Percentiles rank a stretch among this genome's conserved stretches.
Conservation (phyloP, 2,888 invertebrate species). For the Andrena flavipes region DNA sequence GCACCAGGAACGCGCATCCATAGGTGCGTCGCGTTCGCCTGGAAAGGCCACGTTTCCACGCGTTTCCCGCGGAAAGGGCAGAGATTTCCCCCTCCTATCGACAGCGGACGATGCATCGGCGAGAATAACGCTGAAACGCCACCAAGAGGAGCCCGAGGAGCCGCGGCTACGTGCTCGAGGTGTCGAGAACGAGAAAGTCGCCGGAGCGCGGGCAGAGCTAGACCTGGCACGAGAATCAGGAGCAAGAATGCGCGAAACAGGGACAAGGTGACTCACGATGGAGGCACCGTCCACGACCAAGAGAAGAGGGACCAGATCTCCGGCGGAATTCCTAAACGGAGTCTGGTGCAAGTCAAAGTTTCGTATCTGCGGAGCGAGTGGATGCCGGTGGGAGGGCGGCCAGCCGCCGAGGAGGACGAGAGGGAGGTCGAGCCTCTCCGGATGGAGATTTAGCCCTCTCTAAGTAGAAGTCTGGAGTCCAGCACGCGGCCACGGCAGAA, state of each 20-base stretch:
- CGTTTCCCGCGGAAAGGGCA: not conserved
- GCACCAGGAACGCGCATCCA: not conserved
- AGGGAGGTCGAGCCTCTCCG: conserved; percentile 55
- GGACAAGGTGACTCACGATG: conserved; percentile 8
- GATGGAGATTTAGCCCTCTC: conserved; percentile 76
- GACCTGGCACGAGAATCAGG: not conserved
- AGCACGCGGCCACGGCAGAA: conserved; percentile 76
- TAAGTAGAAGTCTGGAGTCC: conserved; percentile 74
- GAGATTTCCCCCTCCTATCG: not conserved
- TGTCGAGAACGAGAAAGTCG: too few species aligned
- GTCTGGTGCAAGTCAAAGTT: conserved; percentile 19
- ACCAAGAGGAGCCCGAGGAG: not conserved
- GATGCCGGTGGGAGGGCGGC: not conserved
- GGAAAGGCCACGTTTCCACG: not conserved
- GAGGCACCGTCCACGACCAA: not conserved
- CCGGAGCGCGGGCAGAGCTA: not conserved
- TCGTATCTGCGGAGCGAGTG: not conserved
- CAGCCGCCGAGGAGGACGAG: conserved; percentile 36
- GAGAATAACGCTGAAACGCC: not conserved
- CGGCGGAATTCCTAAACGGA: conserved; percentile 7
- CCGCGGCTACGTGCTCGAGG: too few species aligned
- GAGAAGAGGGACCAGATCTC: not conserved
- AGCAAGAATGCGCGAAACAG: conserved; percentile 8
- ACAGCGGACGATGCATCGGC: too few species aligned
- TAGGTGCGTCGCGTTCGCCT: not conserved